Base-by-base conservation (phyloP, 1,140 invertebrate species). In the Frieseomelitta varia region DNA sequence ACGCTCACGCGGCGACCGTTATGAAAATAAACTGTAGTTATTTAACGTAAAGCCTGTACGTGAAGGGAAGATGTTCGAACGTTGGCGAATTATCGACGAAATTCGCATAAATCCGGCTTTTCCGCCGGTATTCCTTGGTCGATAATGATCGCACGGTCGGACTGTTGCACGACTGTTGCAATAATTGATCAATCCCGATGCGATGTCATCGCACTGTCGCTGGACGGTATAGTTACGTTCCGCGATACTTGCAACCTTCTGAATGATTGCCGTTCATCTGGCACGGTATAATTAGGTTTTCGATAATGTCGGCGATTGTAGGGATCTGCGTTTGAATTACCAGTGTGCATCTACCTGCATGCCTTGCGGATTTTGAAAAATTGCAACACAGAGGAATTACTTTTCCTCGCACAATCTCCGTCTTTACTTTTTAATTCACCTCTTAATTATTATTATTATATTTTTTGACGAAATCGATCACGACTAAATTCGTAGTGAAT, bases 171-270 rank as follows among this genome's bases (percentile, higher is more conserved):
- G 8, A 39, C 39, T 39, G 39, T 39, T 39, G 51, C 51, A 30
- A 68, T 69, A 39, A 79, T 79, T 69, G 56, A 69, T 79, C 53
- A 69, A 56, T 68, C 58, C 14, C 30, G 51, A 69, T 79, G 77
- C 30, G 51, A 69, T 79, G 77, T 53, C 63, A 79, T 68, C 34
- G 77, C 27, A 39, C 63, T 68, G 21, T 12, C 63, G 51, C 65
- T 27, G 21, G 24, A 61, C 56, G 17, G 6, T 53, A 67, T 4
- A 24, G 61, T 68, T 47, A 47, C 39, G 76, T 55, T 47, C 63
- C 51, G 14, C 21, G 77, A 79, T 69, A 79, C 77, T 39, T 6
- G 58, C 17, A 51, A 30, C 51, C 34, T 53, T 65, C 47, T 15
- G 27, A 78, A 53, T 67, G 27, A 24, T n/a, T n/a, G n/a, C n/a